Evolutionary conservation across 2,797 vertebrate species (phyloP), one percentile per base, ranked within the genome.

Genomic region (Melanogrammus aeglefinus): DNA sequence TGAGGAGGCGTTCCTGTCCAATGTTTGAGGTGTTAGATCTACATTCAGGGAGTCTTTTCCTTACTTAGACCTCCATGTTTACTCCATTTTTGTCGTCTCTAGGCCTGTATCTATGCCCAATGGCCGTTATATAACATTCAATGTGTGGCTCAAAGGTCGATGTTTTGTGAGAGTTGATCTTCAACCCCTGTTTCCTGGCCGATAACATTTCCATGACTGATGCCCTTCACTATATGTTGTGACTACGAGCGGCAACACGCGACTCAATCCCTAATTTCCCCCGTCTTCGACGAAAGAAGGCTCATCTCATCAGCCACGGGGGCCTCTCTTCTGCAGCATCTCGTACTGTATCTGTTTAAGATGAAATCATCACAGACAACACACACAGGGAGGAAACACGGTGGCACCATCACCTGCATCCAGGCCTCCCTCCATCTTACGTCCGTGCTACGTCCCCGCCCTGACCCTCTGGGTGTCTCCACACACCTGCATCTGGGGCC

Each of bases 401-500:
- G 8, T 18, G n/a, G 57, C 57, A 24, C 21, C 57, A 24, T 63
- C 57, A 9, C 79, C 66, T 74, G 79, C 78, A 76, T 76, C 77
- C 74, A 41, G 47, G 75, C 72, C 14, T 70, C 81, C 72, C 78
- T 74, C 84, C 72, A 3, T 63, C 57, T 63, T 63, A 8, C 72
- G 78, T 80, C 80, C 63, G 79, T 73, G 86, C 84, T 85, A 83
- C 85, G 83, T 85, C 87, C 82, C 81, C 77, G 78, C 69, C 80
- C 81, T 92, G 92, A 92, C 91, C 92, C 41, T 12, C 51, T 88
- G 82, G 89, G 90, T 90, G 91, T 92, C 85, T 88, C 85, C 47
- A 87, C 85, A 89, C 93, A 95, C 94, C 94, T 95, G 94, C 85
- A 89, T 79, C 91, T 89, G n/a, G 57, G 86, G 78, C 86, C 81